Evolutionary conservation across 2,888 invertebrate species (phyloP), one percentile per base, ranked within the genome.

Genomic region (Acheta domesticus): DNA sequence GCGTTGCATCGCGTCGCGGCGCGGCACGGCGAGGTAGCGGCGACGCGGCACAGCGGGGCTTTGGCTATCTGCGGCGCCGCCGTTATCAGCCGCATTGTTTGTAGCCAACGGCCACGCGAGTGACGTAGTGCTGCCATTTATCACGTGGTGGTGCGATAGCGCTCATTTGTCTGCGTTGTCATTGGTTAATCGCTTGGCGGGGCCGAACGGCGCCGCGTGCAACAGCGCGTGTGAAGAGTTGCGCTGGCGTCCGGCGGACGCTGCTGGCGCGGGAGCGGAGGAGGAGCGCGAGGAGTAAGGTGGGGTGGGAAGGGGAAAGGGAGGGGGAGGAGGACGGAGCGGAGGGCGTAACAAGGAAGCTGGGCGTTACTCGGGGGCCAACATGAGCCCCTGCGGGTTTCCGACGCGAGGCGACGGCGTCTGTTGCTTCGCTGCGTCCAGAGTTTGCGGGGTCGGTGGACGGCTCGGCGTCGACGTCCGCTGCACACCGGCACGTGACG

Each of bases 51-150:
- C n/a, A 14, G 62, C 62, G 62, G 62, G 62, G n/a, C 62, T 62
- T 62, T n/a, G 62, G 62, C 62, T 62, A 62, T 62, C 62, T 62
- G n/a, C 62, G 62, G n/a, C 62, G 11, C 62, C 62, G 62, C 62
- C 62, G 62, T 62, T 62, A 62, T 62, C 62, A 62, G 62, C 62
- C n/a, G 62, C 62, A 62, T 62, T 62, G 62, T 62, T 62, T 62
- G 62, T 62, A 62, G 62, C 62, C 62, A n/a, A n/a, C n/a, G 62
- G 62, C 62, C n/a, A 62, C 62, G 62, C 62, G n/a, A 62, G 62
- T 62, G 62, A 62, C 62, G 62, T 62, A 62, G 62, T 19, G 62
- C 62, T n/a, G 62, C 62, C 62, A 62, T 62, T 62, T 62, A 62
- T 62, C 62, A 62, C 62, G 62, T 19, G 62, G 62, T n/a, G n/a